phyloP scores from a whole-genome alignment of 2,888 invertebrate genomes.

The Lamellibrachia columna region DNA sequence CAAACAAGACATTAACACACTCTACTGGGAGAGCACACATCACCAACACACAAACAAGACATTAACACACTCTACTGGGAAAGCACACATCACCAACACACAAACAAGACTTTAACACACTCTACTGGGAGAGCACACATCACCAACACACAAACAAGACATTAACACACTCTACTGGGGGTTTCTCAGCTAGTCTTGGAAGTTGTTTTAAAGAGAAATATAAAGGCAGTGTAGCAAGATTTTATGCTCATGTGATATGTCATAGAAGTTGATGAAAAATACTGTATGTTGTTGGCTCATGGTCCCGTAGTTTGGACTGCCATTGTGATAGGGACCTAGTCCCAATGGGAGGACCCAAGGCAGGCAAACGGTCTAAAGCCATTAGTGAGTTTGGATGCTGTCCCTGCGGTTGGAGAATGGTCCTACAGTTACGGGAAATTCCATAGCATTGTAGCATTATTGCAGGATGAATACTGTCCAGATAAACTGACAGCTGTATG shows the following conservation, averaged over 20 bases:
- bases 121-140: too few relatives aligned
- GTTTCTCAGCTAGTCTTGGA: background rate
- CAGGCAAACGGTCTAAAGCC: background rate
- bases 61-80: background rate
- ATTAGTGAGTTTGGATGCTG: background rate
- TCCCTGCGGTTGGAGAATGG: background rate
- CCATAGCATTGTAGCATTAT: constrained; percentile 5
- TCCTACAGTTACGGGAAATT: background rate
- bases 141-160: background rate
- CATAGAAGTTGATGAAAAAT: background rate
- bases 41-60: background rate
- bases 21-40: too few relatives aligned
- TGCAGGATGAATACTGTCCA: background rate
- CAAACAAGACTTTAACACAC: background rate
- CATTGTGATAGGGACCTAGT: background rate
- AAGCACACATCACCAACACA: background rate
- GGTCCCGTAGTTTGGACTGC: background rate
- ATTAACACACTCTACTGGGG: background rate
- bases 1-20: background rate
- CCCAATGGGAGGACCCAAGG: background rate
- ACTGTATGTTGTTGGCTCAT: constrained; percentile 16
- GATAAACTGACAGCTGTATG: background rate
- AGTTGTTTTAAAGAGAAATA: background rate
- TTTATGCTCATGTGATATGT: background rate
- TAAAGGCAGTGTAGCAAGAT: background rate